Evolutionary conservation across 2,797 vertebrate genomes (phyloP).

Genomic region (Pogonophryne albipinna): DNA sequence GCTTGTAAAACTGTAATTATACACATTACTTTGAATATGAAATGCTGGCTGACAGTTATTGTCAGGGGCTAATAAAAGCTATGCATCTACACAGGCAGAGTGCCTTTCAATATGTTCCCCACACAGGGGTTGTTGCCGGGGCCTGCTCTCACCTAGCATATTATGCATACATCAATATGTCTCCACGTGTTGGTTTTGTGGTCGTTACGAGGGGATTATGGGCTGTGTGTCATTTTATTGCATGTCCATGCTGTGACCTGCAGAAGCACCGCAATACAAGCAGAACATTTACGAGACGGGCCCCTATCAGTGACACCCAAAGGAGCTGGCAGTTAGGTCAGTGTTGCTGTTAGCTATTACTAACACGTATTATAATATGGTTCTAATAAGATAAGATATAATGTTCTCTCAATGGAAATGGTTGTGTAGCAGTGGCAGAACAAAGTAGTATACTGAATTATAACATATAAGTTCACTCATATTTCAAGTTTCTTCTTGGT

Average conservation of each 20-base stretch:
- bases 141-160: conserved; percentile 8
- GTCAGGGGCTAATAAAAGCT: conserved; percentile 71
- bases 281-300: background rate
- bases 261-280: background rate
- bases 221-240: background rate
- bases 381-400: background rate
- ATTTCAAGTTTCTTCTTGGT: no score
- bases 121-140: conserved; percentile 11
- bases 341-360: conserved; percentile 20
- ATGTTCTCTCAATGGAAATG: background rate
- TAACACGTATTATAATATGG: background rate
- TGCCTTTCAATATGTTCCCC: conserved; percentile 44
- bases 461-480: no score
- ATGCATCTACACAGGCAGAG: conserved; percentile 57
- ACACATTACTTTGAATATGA: conserved; percentile 78
- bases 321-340: background rate
- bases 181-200: conserved; percentile 13
- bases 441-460: background rate
- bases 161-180: conserved; percentile 3
- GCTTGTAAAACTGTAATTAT: conserved; percentile 77
- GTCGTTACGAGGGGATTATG: background rate
- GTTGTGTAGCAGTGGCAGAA: background rate
- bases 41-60: conserved; percentile 76
- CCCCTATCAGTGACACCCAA: background rate
- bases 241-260: conserved; percentile 5